Conservation (phyloP, 2,888 invertebrate genomes). For the Chalcosyrphus nemorum region DNA sequence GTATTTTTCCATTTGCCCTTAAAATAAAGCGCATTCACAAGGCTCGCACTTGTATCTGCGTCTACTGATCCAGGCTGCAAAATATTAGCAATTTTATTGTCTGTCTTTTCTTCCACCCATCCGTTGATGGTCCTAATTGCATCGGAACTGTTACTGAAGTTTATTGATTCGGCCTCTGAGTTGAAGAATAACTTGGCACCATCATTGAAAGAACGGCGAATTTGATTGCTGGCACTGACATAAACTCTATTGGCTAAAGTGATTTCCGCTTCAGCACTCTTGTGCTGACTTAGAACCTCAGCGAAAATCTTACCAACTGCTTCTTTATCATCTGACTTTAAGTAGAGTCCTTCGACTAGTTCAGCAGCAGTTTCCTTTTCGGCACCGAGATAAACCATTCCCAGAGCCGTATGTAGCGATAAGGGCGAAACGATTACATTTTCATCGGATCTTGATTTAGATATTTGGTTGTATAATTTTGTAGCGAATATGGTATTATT, state of each 20-base stretch:
- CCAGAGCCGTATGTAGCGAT: conserved; percentile 88
- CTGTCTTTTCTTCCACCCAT: conserved; percentile 92
- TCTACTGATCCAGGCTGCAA: conserved; percentile 84
- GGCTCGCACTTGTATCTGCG: conserved; percentile 82
- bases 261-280: conserved; percentile 45
- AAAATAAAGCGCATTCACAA: conserved; percentile 92
- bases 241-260: conserved; percentile 89
- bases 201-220: conserved; percentile 84
- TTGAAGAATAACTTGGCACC: conserved; percentile 85
- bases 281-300: not conserved
- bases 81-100: conserved; percentile 89
- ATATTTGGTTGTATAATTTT: conserved; percentile 75
- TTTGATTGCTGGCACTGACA: conserved; percentile 83
- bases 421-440: conserved; percentile 78
- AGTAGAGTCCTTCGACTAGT: conserved; percentile 56
- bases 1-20: conserved; percentile 88
- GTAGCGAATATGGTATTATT: conserved; percentile 75
- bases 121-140: conserved; percentile 87
- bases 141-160: conserved; percentile 77
- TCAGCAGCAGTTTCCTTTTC: conserved; percentile 82
- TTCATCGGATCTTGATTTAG: conserved; percentile 36
- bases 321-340: not conserved
- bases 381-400: conserved; percentile 88
- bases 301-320: not conserved
- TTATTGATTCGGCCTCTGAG: conserved; percentile 82